These are phyloP conservation scores for Galeruca laticollis DNA, from an alignment of 2,888 invertebrate species.

Conservation along the genomic window DNA sequence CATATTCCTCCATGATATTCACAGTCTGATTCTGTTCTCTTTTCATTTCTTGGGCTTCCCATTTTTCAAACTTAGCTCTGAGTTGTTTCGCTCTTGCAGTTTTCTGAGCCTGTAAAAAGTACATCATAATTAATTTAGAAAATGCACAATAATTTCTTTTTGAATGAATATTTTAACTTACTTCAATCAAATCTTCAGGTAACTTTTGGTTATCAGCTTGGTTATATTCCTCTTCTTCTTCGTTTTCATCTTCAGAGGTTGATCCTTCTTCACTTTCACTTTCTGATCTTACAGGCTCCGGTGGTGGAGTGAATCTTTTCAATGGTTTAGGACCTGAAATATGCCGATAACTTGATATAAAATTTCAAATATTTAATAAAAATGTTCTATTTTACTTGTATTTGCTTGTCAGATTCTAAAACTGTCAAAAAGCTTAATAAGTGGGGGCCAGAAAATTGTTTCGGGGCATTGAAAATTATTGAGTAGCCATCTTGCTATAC, in stretches of 20 bases:
- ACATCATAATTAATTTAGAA: no score
- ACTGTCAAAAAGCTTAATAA: no score
- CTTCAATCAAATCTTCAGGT: slow-evolving; percentile 62
- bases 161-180: slow-evolving; percentile 39
- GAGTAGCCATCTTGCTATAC: no score
- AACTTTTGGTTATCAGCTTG: slow-evolving; percentile 64
- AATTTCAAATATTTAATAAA: no score
- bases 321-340: slow-evolving; percentile 79
- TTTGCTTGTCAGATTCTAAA: no score
- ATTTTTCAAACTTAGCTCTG: slow-evolving; percentile 89
- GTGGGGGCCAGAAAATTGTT: no score
- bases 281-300: slow-evolving; percentile 70
- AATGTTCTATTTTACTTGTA: no score
- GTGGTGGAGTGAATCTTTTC: slow-evolving; percentile 91
- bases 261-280: slow-evolving; percentile 64
- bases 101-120: slow-evolving; percentile 72
- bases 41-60: slow-evolving; percentile 79
- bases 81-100: slow-evolving; percentile 86
- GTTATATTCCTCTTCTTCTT: slow-evolving; percentile 65
- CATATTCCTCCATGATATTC: slow-evolving; percentile 63
- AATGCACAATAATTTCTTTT: slow-evolving; percentile 11
- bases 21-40: slow-evolving; percentile 67
- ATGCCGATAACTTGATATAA: not conserved
- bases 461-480: no score
- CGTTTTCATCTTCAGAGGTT: slow-evolving; percentile 64